Evolutionary conservation across 2,888 invertebrate species (phyloP), one percentile per base, ranked within the genome.

Genomic region (Hypolimnas misippus): DNA sequence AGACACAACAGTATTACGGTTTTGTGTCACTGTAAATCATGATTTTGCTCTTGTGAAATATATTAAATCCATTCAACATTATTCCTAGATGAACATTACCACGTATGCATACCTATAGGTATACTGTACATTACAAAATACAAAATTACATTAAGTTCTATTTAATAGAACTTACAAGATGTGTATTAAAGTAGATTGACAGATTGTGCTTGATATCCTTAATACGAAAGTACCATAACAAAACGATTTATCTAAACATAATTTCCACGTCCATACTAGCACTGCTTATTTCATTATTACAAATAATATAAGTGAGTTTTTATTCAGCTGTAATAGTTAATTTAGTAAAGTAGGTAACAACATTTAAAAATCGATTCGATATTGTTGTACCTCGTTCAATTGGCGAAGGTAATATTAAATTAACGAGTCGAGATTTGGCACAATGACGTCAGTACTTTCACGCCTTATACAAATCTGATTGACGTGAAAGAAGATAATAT

Each of bases 401-500:
- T 67, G 75, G 25, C 75, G 71, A 73, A 73, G 73, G 74, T 80
- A 78, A 76, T 62, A 78, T 73, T 70, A 71, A 70, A 74, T 78
- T 79, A 81, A 80, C 76, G 75, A 78, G 77, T 68, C 71, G 70
- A 81, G 75, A 86, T 87, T 88, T 81, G 76, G 87, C 81, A 82
- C 83, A 82, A 69, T 86, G 86, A 88, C 83, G 84, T 85, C 85
- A 87, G 77, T 84, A 89, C 89, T 91, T 91, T 90, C 89, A 86
- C 89, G 84, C 87, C 89, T 83, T 86, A 87, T 86, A 87, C 79
- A 84, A 82, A 77, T 77, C 79, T 87, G 87, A 89, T 88, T 86
- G 89, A 87, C 87, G 82, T 79, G 83, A 89, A 89, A 89, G 84
- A 82, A 88, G 87, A 89, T 89, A 88, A 87, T 83, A 85, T 85